Evolutionary conservation across 2,888 invertebrate genomes (phyloP).

Genomic region (Lycaena phlaeas): DNA sequence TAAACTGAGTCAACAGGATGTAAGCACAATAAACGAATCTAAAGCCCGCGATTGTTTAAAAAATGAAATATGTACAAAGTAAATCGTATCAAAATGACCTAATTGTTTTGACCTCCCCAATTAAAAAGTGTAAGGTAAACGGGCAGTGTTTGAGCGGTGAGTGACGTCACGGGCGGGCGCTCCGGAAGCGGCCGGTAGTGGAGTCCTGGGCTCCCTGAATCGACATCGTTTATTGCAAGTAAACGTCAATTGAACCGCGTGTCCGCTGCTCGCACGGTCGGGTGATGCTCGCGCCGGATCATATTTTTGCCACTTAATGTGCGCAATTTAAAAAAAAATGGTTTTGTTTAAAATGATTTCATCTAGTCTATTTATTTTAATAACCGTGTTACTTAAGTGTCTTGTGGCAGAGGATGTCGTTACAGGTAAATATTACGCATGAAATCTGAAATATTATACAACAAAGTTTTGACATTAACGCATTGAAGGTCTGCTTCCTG

Average conservation of each 20-base stretch:
- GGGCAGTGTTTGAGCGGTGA: constrained; percentile 23
- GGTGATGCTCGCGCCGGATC: constrained; percentile 40
- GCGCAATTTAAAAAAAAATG: constrained; percentile 16
- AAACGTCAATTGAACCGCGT: constrained; percentile 64
- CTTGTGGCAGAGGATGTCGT: constrained; percentile 38
- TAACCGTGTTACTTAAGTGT: constrained; percentile 29
- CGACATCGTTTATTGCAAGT: constrained; percentile 52
- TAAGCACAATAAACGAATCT: constrained; percentile 15
- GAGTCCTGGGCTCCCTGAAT: constrained; percentile 48
- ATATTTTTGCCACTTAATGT: constrained; percentile 36
- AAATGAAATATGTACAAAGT: too few relatives aligned
- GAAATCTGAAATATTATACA: too few relatives aligned
- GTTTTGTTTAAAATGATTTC: constrained; percentile 32
- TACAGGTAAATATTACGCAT: constrained; percentile 38
- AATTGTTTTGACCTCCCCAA: constrained; percentile 68
- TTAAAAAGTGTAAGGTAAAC: constrained; percentile 68
- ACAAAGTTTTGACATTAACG: too few relatives aligned
- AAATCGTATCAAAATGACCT: constrained; percentile 55
- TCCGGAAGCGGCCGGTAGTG: constrained; percentile 51
- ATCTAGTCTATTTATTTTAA: constrained; percentile 27
- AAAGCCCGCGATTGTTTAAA: constrained; percentile 13
- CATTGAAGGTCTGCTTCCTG: too few relatives aligned
- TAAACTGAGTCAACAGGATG: constrained; percentile 8
- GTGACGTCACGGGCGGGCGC: constrained; percentile 46
- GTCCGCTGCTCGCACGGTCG: constrained; percentile 54